Percentiles rank a stretch among this genome's conserved stretches.
Conservation (phyloP, 2,113 vertebrate species). For the Ophiodon elongatus region DNA sequence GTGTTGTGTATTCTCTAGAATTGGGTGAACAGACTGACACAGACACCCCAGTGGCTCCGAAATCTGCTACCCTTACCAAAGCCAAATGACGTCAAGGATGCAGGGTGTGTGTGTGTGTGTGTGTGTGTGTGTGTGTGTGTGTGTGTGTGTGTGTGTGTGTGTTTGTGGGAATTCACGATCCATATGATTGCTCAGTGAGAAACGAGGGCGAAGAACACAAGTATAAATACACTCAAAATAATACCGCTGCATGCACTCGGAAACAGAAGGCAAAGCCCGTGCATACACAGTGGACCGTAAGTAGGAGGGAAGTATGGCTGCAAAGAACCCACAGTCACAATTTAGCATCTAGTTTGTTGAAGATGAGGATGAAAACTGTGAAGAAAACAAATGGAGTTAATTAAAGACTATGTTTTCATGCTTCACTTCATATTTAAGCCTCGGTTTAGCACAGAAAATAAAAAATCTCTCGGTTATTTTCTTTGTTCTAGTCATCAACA, state of each 20-base stretch:
- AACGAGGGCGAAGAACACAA: slow-evolving; percentile 35
- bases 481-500: slow-evolving; percentile 19
- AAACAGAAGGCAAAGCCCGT: slow-evolving; percentile 41
- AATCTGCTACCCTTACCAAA: slow-evolving; percentile 70
- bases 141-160: slow-evolving; percentile 5
- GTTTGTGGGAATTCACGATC: neutral
- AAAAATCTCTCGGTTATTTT: neutral
- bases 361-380: neutral
- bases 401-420: neutral
- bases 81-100: slow-evolving; percentile 77
- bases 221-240: slow-evolving; percentile 47
- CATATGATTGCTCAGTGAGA: slow-evolving; percentile 45
- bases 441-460: neutral
- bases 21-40: slow-evolving; percentile 74
- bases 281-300: slow-evolving; percentile 27
- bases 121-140: slow-evolving; percentile 35
- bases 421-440: slow-evolving; percentile 13
- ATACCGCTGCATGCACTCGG: slow-evolving; percentile 35
- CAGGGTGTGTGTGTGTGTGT: slow-evolving; percentile 18
- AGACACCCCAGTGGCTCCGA: slow-evolving; percentile 67
- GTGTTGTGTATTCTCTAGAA: slow-evolving; percentile 67
- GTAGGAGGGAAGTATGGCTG: slow-evolving; percentile 25
- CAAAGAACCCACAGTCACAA: slow-evolving; percentile 24
- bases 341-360: slow-evolving; percentile 14
- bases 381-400: neutral